Evolutionary conservation across 2,888 invertebrate species (phyloP).

Genomic region (Antitype chi): DNA sequence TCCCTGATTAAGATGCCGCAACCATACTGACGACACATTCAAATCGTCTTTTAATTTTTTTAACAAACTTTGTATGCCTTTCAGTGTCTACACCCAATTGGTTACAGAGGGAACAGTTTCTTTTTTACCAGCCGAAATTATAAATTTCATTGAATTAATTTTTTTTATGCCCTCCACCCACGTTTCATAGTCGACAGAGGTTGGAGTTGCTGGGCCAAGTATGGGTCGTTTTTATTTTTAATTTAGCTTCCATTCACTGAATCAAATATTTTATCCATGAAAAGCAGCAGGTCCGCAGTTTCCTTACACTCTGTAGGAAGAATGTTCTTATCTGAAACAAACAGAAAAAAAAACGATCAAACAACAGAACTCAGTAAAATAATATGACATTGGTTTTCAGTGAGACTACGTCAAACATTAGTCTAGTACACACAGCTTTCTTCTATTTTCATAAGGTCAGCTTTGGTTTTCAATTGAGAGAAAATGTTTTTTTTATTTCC

Average conservation of each 20-base stretch:
- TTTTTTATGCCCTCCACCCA: slow-evolving; percentile 27
- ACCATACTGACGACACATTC: slow-evolving; percentile 58
- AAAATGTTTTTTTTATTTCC: slow-evolving; percentile 33
- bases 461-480: slow-evolving; percentile 51
- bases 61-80: slow-evolving; percentile 14
- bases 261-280: slow-evolving; percentile 56
- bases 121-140: not conserved
- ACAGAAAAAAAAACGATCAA: slow-evolving; percentile 19
- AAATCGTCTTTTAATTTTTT: too few relatives aligned
- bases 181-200: slow-evolving; percentile 11
- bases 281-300: slow-evolving; percentile 58
- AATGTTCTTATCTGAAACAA: slow-evolving; percentile 56
- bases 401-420: too few relatives aligned
- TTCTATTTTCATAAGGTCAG: slow-evolving; percentile 50
- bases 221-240: slow-evolving; percentile 53
- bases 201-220: slow-evolving; percentile 45
- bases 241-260: slow-evolving; percentile 54
- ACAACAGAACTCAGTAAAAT: too few relatives aligned
- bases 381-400: too few relatives aligned
- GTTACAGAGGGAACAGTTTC: slow-evolving; percentile 31
- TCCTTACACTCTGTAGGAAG: slow-evolving; percentile 54
- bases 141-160: slow-evolving; percentile 29
- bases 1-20: slow-evolving; percentile 65
- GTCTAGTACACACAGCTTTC: slow-evolving; percentile 60
- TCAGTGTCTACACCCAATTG: slow-evolving; percentile 53